phyloP scores from a whole-genome alignment of 1,140 invertebrate species.

The Anastrepha obliqua region DNA sequence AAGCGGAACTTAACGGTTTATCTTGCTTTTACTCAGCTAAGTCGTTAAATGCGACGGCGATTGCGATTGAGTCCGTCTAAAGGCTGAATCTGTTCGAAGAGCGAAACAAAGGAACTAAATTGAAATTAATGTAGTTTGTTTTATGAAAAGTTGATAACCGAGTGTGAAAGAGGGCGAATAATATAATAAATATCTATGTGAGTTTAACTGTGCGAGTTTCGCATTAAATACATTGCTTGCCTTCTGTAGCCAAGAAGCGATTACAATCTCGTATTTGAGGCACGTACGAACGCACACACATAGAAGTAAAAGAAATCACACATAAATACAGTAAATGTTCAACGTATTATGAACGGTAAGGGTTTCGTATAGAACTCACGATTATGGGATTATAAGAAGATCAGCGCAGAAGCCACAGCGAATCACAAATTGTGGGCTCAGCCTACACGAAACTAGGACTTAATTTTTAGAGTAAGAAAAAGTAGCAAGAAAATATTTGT shows the following conservation, averaged over 20 bases:
- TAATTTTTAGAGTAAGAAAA: no score
- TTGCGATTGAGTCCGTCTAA: background rate
- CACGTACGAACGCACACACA: background rate
- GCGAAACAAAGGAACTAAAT: conserved; percentile 11
- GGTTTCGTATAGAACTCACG: no score
- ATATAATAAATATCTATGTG: background rate
- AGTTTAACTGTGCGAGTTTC: background rate
- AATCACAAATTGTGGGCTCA: no score
- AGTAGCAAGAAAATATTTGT: no score
- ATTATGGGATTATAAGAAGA: no score
- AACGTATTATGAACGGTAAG: no score
- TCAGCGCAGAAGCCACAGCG: no score
- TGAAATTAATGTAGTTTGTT: conserved; percentile 40
- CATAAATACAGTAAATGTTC: no score
- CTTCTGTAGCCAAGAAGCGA: background rate
- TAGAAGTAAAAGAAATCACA: no score
- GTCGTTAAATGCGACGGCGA: background rate
- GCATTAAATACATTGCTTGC: background rate
- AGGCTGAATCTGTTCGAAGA: no score
- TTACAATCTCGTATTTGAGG: background rate
- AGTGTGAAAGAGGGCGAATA: background rate
- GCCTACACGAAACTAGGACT: no score
- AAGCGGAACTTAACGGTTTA: background rate
- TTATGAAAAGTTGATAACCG: background rate
- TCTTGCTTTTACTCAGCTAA: background rate